Evolutionary conservation across 2,888 invertebrate species (phyloP), one percentile per base, ranked within the genome.

Genomic region (Cactoblastis cactorum): DNA sequence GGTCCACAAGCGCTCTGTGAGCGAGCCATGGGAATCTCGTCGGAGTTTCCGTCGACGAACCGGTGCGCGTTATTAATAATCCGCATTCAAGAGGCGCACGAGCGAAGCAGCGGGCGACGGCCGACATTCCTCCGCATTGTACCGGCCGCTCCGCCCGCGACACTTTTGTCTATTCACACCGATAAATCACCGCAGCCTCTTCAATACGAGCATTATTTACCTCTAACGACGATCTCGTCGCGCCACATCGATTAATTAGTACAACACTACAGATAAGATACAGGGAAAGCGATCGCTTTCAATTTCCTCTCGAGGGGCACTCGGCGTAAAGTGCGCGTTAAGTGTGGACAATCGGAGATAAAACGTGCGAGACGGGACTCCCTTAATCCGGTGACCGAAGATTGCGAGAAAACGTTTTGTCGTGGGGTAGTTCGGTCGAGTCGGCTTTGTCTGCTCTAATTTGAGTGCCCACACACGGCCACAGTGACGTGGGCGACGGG

Each of bases 301-400:
- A 88, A 89, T 89, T 89, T 87, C 84, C 87, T 85, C 83, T 82
- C 73, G 85, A 85, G 85, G 87, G 89, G 83, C 83, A 84, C 86
- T 88, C 81, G 80, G 85, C 82, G 83, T 85, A 84, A 87, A 88
- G 89, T 88, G 82, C 63, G 86, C 86, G 87, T 87, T 86, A 87
- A 89, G 88, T 88, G 89, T 83, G 86, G 80, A 88, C 89, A 89
- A 89, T 88, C 87, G 89, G 76, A 88, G 89, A 89, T 89, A 89
- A 89, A 87, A 86, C 84, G 87, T 86, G 84, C 85, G 84, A 86
- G 83, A 84, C 83, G 83, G 77, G 80, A 79, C 81, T 81, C 89
- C 89, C 88, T 88, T 88, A 88, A 89, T 88, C 88, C 85, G 80
- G 85, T 83, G 89, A 88, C 89, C 89, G 86, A 84, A 88, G 88